A percentile compares a stretch with the other conserved stretches of the same genome.
Evolutionary conservation across 1,140 invertebrate species (phyloP).

Genomic region (Callitettix versicolor): DNA sequence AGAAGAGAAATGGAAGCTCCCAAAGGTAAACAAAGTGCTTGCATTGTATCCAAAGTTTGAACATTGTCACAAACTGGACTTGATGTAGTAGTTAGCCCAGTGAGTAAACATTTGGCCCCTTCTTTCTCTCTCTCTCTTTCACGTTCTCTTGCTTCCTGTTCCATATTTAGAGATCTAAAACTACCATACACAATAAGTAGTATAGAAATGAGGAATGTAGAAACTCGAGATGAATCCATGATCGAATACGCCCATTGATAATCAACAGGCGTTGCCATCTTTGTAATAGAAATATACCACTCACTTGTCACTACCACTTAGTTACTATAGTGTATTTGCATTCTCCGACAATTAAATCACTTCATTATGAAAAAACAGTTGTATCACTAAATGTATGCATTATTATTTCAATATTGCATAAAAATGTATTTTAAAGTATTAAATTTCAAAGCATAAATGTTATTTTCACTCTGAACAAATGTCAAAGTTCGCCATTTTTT

Average conservation of each 20-base stretch:
- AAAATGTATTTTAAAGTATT: too few species aligned
- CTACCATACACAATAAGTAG: slow-evolving; percentile 95
- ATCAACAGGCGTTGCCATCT: slow-evolving; percentile 19
- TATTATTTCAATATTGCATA: too few species aligned
- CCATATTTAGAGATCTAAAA: slow-evolving; percentile 84
- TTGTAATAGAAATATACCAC: too few species aligned
- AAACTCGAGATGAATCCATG: slow-evolving; percentile 92
- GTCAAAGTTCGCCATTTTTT: too few species aligned
- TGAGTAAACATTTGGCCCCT: slow-evolving; percentile 53
- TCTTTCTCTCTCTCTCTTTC: slow-evolving; percentile 65
- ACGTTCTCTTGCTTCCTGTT: slow-evolving; percentile 80
- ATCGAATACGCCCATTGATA: slow-evolving; percentile 73
- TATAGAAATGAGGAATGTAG: slow-evolving; percentile 94
- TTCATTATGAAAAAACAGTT: too few species aligned
- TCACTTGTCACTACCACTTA: too few species aligned
- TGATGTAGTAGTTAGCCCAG: slow-evolving; percentile 23
- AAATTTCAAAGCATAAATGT: too few species aligned
- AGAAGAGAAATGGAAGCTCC: slow-evolving; percentile 91
- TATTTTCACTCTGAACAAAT: too few species aligned
- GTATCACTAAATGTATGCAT: too few species aligned
- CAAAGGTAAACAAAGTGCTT: slow-evolving; percentile 90
- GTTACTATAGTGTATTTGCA: too few species aligned
- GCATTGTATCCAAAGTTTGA: slow-evolving; percentile 91
- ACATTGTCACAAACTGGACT: slow-evolving; percentile 37
- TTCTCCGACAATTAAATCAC: too few species aligned